phyloP scores from a whole-genome alignment of 2,888 invertebrate genomes.

The Pseudoips prasinana region DNA sequence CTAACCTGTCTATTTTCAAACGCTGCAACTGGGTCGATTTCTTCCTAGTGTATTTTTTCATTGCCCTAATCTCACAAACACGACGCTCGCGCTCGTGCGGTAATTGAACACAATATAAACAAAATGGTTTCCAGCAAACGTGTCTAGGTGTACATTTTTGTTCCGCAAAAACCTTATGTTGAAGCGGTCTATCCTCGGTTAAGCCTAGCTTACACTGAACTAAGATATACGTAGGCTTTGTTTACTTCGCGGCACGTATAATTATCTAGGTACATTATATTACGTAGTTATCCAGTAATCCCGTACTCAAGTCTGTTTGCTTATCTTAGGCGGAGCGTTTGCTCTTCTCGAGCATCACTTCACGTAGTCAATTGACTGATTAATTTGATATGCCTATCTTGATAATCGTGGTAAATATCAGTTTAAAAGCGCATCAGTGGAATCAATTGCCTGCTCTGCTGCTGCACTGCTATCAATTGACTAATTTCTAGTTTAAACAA shows the following conservation, averaged over 20 bases:
- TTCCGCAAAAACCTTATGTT: conserved; percentile 16
- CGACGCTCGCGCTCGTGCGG: conserved; percentile 41
- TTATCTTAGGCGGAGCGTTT: conserved; percentile 34
- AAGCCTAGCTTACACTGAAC: conserved; percentile 36
- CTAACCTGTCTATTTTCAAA: conserved; percentile 53
- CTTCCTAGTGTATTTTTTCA: conserved; percentile 62
- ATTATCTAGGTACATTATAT: no score
- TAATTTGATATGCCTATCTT: conserved; percentile 26
- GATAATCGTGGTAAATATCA: no score
- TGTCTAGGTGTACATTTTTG: conserved; percentile 19
- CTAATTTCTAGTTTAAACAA: no score
- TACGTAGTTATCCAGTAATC: conserved; percentile 48
- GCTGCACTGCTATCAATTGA: no score
- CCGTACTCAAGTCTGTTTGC: conserved; percentile 46
- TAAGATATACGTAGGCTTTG: conserved; percentile 38
- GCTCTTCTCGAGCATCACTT: conserved; percentile 40
- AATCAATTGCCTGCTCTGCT: no score
- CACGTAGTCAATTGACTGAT: conserved; percentile 43
- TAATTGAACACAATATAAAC: conserved; percentile 6
- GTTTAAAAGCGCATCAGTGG: no score
- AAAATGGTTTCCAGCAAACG: conserved; percentile 41
- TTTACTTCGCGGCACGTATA: conserved; percentile 23
- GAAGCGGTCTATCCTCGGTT: conserved; percentile 26
- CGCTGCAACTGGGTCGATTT: conserved; percentile 40
- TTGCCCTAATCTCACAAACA: conserved; percentile 56